These are phyloP conservation scores for Drosophila nebulosa DNA, from an alignment of 1,140 invertebrate species.

Conservation along the genomic window DNA sequence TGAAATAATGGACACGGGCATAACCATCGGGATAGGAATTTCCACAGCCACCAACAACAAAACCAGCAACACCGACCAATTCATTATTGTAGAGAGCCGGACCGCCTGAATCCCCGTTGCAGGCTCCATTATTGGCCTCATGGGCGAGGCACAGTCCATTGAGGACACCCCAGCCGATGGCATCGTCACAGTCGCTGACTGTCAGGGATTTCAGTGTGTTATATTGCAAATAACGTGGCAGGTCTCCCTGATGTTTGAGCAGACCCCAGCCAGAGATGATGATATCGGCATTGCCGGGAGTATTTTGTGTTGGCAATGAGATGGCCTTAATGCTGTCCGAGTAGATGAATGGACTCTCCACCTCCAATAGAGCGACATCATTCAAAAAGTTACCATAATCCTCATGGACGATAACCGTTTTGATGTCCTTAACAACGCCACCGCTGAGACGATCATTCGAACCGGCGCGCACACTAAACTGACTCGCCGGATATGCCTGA, in stretches of 20 bases:
- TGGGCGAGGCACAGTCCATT: constrained; percentile 58
- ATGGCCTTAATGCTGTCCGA: constrained; percentile 72
- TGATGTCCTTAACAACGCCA: constrained; percentile 41
- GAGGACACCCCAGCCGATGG: constrained; percentile 25
- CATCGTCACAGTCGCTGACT: constrained; percentile 15
- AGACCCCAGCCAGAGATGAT: constrained; percentile 82
- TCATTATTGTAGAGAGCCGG: constrained; percentile 61
- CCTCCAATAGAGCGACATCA: constrained; percentile 82
- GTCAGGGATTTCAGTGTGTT: constrained; percentile 54
- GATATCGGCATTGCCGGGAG: constrained; percentile 45
- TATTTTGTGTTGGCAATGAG: constrained; percentile 51
- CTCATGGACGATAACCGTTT: constrained; percentile 72
- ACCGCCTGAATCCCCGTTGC: constrained; percentile 68
- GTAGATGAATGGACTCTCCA: constrained; percentile 72
- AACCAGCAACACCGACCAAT: constrained; percentile 66
- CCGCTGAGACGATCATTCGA: constrained; percentile 49
- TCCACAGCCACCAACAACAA: constrained; percentile 56
- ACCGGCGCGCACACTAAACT: constrained; percentile 48
- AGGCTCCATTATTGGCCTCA: constrained; percentile 49
- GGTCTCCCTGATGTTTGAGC: constrained; percentile 48
- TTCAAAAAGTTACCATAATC: constrained; percentile 73
- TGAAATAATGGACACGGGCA: constrained; percentile 80
- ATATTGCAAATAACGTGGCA: constrained; percentile 56
- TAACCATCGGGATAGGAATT: constrained; percentile 83
- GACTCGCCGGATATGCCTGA: constrained; percentile 2